Evolutionary conservation across 2,113 vertebrate species (phyloP).

Genomic region (Catharus fuscescens): DNA sequence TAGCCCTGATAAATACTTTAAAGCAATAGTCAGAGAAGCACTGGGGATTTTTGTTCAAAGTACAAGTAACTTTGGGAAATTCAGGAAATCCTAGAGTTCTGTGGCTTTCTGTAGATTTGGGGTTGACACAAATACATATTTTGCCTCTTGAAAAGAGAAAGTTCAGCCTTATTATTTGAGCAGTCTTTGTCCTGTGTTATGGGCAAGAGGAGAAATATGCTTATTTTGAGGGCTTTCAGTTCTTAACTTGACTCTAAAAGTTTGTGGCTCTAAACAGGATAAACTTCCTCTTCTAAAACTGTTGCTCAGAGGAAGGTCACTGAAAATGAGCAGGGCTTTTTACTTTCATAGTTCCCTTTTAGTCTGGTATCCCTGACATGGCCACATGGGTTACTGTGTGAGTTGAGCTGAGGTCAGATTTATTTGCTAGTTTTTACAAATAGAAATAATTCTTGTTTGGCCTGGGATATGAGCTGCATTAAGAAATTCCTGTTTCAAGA

Average conservation of each 20-base stretch:
- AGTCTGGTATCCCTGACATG: neutral
- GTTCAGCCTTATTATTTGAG: neutral
- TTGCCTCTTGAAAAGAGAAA: neutral
- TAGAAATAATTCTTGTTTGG: neutral
- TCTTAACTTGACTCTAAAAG: neutral
- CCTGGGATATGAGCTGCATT: neutral
- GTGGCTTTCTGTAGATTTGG: neutral
- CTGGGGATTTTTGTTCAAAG: neutral
- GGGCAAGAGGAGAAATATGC: neutral
- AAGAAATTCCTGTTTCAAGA: neutral
- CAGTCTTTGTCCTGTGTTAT: neutral
- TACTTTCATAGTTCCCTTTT: neutral
- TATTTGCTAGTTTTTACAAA: neutral
- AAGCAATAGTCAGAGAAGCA: neutral
- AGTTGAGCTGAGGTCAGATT: neutral
- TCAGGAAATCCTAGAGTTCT: neutral
- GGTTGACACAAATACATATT: rapidly evolving
- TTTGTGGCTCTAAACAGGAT: neutral
- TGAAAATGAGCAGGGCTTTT: neutral
- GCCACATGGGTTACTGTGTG: neutral
- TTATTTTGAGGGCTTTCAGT: neutral
- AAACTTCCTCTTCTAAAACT: neutral
- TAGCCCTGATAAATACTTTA: neutral
- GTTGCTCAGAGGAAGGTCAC: neutral
- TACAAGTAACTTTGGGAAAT: neutral